A percentile compares a stretch with the other conserved stretches of the same genome.
phyloP scores from a whole-genome alignment of 2,113 vertebrate genomes.

The Probosciger aterrimus region DNA sequence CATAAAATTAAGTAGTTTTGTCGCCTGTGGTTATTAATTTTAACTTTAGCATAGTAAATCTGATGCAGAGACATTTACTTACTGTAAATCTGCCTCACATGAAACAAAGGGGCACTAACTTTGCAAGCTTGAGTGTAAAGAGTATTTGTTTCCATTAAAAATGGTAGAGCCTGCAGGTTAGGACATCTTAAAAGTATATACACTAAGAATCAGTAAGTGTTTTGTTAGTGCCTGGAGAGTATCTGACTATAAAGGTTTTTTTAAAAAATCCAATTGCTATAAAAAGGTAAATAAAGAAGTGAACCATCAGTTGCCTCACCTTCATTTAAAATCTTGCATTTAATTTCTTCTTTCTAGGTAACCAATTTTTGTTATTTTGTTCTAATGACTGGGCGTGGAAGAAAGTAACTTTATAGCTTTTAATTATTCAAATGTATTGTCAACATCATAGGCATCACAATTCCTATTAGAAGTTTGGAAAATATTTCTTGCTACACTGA shows the following conservation, averaged over 20 bases:
- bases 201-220: slow-evolving; percentile 64
- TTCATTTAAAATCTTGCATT: slow-evolving; percentile 58
- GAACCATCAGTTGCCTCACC: slow-evolving; percentile 50
- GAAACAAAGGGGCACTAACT: slow-evolving; percentile 41
- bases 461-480: slow-evolving; percentile 67
- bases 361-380: slow-evolving; percentile 51
- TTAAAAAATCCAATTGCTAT: slow-evolving; percentile 48
- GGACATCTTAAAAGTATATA: slow-evolving; percentile 55
- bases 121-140: slow-evolving; percentile 11
- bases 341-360: slow-evolving; percentile 60
- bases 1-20: slow-evolving; percentile 61
- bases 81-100: slow-evolving; percentile 56
- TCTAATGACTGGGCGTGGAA: not conserved
- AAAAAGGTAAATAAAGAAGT: slow-evolving; percentile 66
- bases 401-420: slow-evolving; percentile 60
- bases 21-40: slow-evolving; percentile 52
- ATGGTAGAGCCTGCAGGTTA: not conserved
- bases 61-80: slow-evolving; percentile 52
- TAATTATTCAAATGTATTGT: slow-evolving; percentile 65
- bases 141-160: slow-evolving; percentile 53
- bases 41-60: slow-evolving; percentile 64
- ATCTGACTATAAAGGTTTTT: slow-evolving; percentile 25
- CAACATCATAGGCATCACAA: slow-evolving; percentile 52
- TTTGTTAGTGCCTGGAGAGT: slow-evolving; percentile 68
- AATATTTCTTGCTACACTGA: slow-evolving; percentile 69